Evolutionary conservation across 2,888 invertebrate species (phyloP).

Genomic region (Oxyteleia sp.): DNA sequence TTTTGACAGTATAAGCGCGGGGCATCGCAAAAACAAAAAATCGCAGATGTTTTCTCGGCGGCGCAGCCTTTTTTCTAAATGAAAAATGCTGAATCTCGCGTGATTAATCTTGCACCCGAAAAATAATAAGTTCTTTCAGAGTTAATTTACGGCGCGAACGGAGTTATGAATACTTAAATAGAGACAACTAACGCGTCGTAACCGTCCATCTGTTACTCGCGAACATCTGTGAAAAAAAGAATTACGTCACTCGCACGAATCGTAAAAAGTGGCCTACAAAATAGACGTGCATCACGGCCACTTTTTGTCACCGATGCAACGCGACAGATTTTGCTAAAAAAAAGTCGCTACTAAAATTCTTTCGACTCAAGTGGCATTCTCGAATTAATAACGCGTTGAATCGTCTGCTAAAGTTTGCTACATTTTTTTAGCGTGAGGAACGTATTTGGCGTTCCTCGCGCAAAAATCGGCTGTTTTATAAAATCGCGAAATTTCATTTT

Average conservation of each 20-base stretch:
- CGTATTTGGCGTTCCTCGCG: no score
- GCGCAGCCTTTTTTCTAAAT: constrained; percentile 4
- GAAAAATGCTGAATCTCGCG: constrained; percentile 9
- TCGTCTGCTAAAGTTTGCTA: no score
- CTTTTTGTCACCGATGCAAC: not conserved
- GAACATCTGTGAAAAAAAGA: constrained; percentile 25
- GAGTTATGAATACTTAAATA: constrained; percentile 33
- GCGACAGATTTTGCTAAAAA: no score
- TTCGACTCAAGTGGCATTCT: no score
- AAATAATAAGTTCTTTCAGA: constrained; percentile 18
- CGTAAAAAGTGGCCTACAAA: constrained; percentile 6
- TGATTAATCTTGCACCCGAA: constrained; percentile 19
- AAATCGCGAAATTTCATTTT: constrained; percentile 21
- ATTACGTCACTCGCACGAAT: constrained; percentile 13
- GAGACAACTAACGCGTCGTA: constrained; percentile 13
- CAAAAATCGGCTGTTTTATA: not conserved
- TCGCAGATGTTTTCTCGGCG: not conserved
- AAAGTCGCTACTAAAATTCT: no score
- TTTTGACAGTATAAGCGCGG: no score
- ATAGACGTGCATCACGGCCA: not conserved
- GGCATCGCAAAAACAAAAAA: no score
- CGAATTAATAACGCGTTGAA: no score
- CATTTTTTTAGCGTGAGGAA: no score
- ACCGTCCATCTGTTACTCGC: constrained; percentile 20
- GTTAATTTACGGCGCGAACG: constrained; percentile 31